phyloP scores from a whole-genome alignment of 2,113 vertebrate genomes.

The Eolophus roseicapilla region DNA sequence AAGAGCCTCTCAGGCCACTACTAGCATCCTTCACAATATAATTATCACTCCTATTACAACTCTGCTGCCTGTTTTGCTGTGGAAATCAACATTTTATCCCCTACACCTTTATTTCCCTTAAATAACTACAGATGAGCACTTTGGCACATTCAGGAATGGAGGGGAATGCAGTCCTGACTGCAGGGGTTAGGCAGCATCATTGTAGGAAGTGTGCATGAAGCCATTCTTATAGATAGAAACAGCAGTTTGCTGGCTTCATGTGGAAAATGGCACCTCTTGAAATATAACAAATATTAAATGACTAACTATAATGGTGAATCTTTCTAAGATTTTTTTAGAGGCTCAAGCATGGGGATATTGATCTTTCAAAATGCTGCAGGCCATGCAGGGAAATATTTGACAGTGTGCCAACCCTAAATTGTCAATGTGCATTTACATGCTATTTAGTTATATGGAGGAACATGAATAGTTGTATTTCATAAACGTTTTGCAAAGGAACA shows the following conservation, averaged over 20 bases:
- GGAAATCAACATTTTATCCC: neutral
- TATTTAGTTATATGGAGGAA: neutral
- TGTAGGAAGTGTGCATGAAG: too few species aligned
- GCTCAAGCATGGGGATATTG: neutral
- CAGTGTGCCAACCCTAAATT: neutral
- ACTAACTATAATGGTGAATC: neutral
- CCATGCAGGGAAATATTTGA: neutral
- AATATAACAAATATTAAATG: neutral
- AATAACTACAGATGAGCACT: neutral
- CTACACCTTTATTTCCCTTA: neutral
- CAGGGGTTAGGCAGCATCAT: neutral
- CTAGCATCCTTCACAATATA: neutral
- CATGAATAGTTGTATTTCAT: neutral
- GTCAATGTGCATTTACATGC: neutral
- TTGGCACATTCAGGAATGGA: neutral
- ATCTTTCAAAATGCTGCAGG: neutral
- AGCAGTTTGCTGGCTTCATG: neutral
- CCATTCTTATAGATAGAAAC: rapidly evolving
- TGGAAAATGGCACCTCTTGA: neutral
- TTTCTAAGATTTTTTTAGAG: neutral
- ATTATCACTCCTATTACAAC: neutral
- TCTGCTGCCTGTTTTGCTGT: neutral
- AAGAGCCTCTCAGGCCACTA: neutral
- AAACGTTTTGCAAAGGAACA: neutral
- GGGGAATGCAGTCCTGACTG: neutral